A percentile compares a stretch with the other conserved stretches of the same genome.
phyloP scores from a whole-genome alignment of 1,140 invertebrate genomes.

The Dendrolimus punctatus region DNA sequence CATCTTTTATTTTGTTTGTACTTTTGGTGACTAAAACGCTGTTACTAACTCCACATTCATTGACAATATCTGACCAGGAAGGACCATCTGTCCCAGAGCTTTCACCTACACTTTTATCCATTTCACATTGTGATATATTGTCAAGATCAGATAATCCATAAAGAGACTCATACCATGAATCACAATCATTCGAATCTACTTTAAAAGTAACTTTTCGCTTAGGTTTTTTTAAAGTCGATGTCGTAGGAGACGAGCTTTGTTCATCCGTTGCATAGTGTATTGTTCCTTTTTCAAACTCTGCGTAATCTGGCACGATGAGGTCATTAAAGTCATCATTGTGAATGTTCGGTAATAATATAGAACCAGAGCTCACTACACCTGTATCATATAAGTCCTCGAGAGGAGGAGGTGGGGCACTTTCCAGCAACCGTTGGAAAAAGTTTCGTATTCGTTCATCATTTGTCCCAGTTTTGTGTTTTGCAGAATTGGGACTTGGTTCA shows the following conservation, averaged over 20 bases:
- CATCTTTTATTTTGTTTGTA: constrained; percentile 22
- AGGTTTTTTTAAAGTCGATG: constrained; percentile 40
- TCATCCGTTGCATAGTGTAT: constrained; percentile 19
- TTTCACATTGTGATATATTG: neutral
- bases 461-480: constrained; percentile 3
- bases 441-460: constrained; percentile 33
- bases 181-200: constrained; percentile 23
- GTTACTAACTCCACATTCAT: constrained; percentile 33
- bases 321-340: constrained; percentile 24
- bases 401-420: constrained; percentile 51
- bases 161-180: constrained; percentile 55
- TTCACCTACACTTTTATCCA: neutral
- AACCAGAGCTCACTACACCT: no score
- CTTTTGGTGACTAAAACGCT: constrained; percentile 27
- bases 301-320: constrained; percentile 43
- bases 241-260: constrained; percentile 21
- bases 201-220: constrained; percentile 28
- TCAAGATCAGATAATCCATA: constrained; percentile 46
- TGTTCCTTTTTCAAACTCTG: constrained; percentile 44
- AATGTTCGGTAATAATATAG: constrained; percentile 5
- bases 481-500: constrained; percentile 8
- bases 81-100: constrained; percentile 15
- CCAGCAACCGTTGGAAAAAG: constrained; percentile 39
- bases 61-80: constrained; percentile 51
- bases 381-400: constrained; percentile 8